phyloP scores from a whole-genome alignment of 2,113 vertebrate genomes.

The Camelus dromedarius region DNA sequence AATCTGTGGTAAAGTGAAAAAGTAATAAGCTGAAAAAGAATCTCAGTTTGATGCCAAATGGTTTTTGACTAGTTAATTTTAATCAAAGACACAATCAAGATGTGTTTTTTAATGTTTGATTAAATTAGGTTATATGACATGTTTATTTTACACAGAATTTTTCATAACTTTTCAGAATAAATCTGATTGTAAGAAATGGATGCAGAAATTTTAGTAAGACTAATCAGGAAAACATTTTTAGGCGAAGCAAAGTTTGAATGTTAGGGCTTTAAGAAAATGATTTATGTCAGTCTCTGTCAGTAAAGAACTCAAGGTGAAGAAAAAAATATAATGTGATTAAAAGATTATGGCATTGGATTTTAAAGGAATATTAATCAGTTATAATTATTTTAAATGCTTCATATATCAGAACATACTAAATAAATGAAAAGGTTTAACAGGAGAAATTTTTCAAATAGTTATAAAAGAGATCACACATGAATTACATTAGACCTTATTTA shows the following conservation, averaged over 20 bases:
- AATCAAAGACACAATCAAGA: background rate
- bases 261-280: background rate
- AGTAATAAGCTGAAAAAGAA: background rate
- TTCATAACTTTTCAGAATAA: background rate
- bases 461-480: background rate
- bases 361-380: background rate
- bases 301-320: background rate
- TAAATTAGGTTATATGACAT: background rate
- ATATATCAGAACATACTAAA: background rate
- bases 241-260: background rate
- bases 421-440: slow-evolving; percentile 4
- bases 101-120: background rate
- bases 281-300: background rate
- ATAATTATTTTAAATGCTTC: slow-evolving; percentile 28
- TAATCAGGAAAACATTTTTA: slow-evolving; percentile 8
- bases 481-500: background rate
- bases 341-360: background rate
- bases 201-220: background rate
- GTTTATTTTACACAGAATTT: slow-evolving; percentile 4
- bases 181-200: background rate
- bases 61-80: background rate
- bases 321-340: background rate
- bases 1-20: background rate
- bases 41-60: background rate
- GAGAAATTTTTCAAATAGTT: background rate